Conservation (phyloP, 2,113 vertebrate species). For the Zosterops pallidus region DNA sequence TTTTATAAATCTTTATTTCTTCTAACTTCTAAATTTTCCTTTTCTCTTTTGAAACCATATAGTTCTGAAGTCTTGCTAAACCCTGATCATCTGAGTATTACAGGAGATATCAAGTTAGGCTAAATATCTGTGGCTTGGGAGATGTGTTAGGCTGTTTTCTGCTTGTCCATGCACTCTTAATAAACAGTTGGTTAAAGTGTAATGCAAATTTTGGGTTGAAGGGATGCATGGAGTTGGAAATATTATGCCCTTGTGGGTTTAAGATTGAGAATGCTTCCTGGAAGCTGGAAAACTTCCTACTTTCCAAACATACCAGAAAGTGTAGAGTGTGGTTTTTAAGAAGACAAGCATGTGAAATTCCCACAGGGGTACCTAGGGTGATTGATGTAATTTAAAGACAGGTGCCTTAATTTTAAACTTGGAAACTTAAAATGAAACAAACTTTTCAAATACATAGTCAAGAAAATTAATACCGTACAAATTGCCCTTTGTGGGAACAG, state of each 20-base stretch:
- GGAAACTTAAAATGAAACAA: not conserved
- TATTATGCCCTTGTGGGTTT: not conserved
- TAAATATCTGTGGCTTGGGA: not conserved
- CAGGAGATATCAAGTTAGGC: not conserved
- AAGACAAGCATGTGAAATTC: not conserved
- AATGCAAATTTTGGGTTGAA: not conserved
- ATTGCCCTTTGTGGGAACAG: not conserved
- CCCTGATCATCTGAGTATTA: not conserved
- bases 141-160: not conserved
- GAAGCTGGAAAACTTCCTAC: not conserved
- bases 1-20: slow-evolving; percentile 1
- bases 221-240: not conserved
- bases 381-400: not conserved
- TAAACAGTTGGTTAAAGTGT: not conserved
- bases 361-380: not conserved
- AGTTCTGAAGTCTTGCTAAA: not conserved
- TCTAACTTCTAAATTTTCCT: slow-evolving; percentile 1
- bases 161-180: not conserved
- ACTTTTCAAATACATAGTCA: not conserved
- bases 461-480: not conserved
- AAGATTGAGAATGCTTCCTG: not conserved
- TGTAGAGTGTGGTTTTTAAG: not conserved
- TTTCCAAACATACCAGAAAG: not conserved
- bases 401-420: not conserved
- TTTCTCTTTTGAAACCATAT: not conserved